Evolutionary conservation across 2,797 vertebrate species (phyloP).

Genomic region (Ceyx erithaca): DNA sequence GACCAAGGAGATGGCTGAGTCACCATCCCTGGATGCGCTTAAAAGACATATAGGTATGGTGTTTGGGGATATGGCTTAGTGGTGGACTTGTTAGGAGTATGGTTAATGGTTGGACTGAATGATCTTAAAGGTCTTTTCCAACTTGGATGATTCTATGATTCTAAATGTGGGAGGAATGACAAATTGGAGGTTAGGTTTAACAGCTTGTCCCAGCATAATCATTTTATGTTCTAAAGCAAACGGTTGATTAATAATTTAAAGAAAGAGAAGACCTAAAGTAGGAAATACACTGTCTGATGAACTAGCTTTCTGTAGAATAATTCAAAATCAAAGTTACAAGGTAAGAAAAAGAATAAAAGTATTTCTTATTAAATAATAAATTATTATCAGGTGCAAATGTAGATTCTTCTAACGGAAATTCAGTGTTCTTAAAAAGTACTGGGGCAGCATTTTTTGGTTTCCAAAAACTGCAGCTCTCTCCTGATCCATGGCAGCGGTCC

Average conservation of each 20-base stretch:
- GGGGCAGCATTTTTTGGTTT: not conserved
- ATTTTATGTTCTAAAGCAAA: constrained; percentile 18
- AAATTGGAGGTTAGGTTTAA: constrained; percentile 24
- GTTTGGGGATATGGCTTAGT: too few relatives aligned
- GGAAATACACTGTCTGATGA: not conserved
- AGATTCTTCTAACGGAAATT: not conserved
- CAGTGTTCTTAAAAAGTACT: not conserved
- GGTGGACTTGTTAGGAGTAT: too few relatives aligned
- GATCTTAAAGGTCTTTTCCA: too few relatives aligned
- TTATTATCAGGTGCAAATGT: not conserved
- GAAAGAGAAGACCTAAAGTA: not conserved
- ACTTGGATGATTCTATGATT: too few relatives aligned
- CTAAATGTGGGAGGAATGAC: constrained; percentile 26
- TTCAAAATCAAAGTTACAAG: not conserved
- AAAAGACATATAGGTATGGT: too few relatives aligned
- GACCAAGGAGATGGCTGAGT: too few relatives aligned
- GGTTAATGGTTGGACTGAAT: too few relatives aligned
- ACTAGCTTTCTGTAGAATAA: not conserved
- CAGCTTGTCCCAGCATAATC: constrained; percentile 8
- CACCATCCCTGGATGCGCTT: too few relatives aligned
- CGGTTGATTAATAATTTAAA: not conserved
- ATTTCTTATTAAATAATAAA: not conserved
- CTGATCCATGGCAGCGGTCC: not conserved
- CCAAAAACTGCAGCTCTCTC: not conserved
- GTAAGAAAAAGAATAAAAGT: not conserved